Conservation (phyloP, 2,797 vertebrate species). For the Valencia hispanica region DNA sequence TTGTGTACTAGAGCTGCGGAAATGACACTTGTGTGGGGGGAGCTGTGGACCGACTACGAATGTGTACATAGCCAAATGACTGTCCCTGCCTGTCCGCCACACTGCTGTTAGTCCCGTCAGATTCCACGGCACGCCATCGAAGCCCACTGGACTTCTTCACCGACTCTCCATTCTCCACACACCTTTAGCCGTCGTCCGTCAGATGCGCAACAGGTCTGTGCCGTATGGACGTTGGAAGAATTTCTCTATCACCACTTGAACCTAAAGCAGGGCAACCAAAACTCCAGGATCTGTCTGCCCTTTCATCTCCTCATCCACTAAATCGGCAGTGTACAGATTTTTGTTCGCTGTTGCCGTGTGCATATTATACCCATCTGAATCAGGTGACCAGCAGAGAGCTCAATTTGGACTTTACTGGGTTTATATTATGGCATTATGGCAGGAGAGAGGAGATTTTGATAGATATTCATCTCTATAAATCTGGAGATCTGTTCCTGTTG, state of each 20-base stretch:
- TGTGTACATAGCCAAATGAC: conserved; percentile 99
- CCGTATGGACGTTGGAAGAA: conserved; percentile 15
- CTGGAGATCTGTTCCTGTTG: conserved; percentile 38
- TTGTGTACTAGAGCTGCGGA: conserved; percentile 99
- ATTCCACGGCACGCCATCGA: conserved; percentile 90
- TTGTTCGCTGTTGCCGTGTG: conserved; percentile 70
- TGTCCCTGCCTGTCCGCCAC: conserved; percentile 89
- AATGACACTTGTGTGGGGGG: conserved; percentile 93
- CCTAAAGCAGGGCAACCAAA: conserved; percentile 81
- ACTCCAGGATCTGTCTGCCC: conserved; percentile 62
- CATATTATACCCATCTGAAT: conserved; percentile 75
- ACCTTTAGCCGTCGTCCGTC: conserved; percentile 54
- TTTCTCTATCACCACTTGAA: neutral
- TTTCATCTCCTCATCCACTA: conserved; percentile 56
- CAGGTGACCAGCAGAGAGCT: conserved; percentile 70
- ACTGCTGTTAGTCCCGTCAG: conserved; percentile 93
- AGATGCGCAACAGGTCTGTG: conserved; percentile 65
- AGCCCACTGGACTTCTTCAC: conserved; percentile 72
- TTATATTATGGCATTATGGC: conserved; percentile 50
- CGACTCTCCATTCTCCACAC: conserved; percentile 67
- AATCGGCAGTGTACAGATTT: conserved; percentile 58
- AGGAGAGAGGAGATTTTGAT: conserved; percentile 73
- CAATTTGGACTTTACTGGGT: conserved; percentile 56
- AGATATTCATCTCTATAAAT: conserved; percentile 45
- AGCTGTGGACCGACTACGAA: conserved; percentile 99